Conservation (phyloP, 2,888 invertebrate genomes). For the Chorisops tibialis region DNA sequence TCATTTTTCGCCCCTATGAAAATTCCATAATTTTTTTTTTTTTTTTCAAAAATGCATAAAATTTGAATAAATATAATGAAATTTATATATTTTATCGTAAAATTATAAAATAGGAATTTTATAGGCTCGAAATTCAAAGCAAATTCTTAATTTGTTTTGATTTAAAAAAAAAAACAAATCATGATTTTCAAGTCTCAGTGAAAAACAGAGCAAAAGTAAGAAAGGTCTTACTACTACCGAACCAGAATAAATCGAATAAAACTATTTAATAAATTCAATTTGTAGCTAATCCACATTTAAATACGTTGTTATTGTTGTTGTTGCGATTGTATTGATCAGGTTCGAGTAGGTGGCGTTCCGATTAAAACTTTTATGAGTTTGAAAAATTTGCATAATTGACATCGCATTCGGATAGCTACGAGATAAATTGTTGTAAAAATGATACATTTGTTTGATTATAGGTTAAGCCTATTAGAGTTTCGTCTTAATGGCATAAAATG, state of each 20-base stretch:
- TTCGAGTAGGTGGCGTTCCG: conserved; percentile 19
- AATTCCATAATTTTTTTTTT: no score
- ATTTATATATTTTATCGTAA: no score
- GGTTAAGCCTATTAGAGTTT: background rate
- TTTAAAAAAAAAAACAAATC: no score
- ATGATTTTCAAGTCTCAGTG: no score
- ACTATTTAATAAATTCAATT: conserved; percentile 19
- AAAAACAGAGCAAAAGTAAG: no score
- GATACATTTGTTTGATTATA: background rate
- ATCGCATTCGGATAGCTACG: background rate
- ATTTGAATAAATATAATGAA: no score
- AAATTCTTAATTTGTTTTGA: no score
- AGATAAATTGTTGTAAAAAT: conserved; percentile 15
- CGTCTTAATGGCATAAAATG: background rate
- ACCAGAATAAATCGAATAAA: background rate
- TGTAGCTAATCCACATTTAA: background rate
- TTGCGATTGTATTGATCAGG: background rate
- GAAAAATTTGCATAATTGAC: conserved; percentile 23
- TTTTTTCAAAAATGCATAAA: no score
- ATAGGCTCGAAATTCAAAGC: no score
- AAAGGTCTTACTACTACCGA: no score
- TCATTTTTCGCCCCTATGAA: conserved; percentile 6
- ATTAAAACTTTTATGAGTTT: conserved; percentile 16
- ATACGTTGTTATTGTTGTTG: background rate
- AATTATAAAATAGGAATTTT: no score